Conservation (phyloP, 2,113 vertebrate genomes). For the Pelecanus crispus region DNA sequence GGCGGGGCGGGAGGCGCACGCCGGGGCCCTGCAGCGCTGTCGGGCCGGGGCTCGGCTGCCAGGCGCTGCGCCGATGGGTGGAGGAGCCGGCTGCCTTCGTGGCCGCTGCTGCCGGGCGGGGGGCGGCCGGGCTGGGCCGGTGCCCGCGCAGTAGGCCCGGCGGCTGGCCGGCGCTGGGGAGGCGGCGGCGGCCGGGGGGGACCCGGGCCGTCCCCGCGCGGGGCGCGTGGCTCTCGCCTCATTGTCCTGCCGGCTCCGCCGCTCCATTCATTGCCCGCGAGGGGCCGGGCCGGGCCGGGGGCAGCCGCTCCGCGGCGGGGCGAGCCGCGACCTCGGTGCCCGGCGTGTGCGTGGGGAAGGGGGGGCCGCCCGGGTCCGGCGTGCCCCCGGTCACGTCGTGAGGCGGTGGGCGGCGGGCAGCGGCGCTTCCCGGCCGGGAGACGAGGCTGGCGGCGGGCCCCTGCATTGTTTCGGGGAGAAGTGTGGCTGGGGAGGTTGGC, state of each 20-base stretch:
- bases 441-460: neutral
- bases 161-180: neutral
- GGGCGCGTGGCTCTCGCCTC: constrained; percentile 1
- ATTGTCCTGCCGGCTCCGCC: constrained; percentile 34
- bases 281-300: neutral
- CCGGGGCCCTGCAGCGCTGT: constrained; percentile 16
- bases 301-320: too few relatives aligned
- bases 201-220: neutral
- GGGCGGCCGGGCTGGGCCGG: neutral
- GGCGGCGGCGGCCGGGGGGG: neutral
- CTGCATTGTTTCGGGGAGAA: constrained; percentile 27
- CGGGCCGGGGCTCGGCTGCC: constrained; percentile 9
- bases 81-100: constrained; percentile 46
- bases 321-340: neutral
- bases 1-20: neutral
- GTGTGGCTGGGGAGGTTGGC: neutral
- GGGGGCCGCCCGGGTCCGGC: neutral
- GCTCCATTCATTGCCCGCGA: constrained; percentile 46
- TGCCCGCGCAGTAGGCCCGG: neutral
- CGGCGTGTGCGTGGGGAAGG: neutral
- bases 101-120: constrained; percentile 25
- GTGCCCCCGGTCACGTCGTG: neutral
- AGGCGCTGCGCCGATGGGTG: neutral
- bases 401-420: neutral
- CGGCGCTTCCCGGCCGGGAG: neutral